phyloP scores from a whole-genome alignment of 2,888 invertebrate genomes.

The Campopleginae sp. region DNA sequence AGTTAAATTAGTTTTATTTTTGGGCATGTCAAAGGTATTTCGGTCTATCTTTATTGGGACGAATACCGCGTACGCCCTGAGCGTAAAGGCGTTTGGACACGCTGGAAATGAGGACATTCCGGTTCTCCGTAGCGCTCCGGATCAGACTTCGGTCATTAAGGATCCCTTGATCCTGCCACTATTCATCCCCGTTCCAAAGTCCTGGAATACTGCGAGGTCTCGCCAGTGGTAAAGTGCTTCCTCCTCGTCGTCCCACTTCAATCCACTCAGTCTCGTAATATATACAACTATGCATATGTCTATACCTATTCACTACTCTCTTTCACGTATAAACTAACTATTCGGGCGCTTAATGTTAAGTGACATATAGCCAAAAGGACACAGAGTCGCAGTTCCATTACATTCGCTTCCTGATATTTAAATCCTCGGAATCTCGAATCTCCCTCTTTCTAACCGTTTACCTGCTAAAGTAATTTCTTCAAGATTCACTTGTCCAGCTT shows the following conservation, averaged over 20 bases:
- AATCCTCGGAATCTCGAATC: background rate
- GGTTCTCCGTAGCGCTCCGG: conserved; percentile 71
- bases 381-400: conserved; percentile 45
- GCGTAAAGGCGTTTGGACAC: conserved; percentile 70
- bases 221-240: conserved; percentile 68
- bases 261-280: conserved; percentile 51
- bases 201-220: conserved; percentile 64
- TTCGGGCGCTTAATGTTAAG: conserved; percentile 65
- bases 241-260: conserved; percentile 62
- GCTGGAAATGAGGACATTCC: conserved; percentile 81
- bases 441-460: background rate
- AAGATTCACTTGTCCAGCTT: background rate
- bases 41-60: conserved; percentile 78
- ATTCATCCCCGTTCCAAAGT: conserved; percentile 63
- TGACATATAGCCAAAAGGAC: conserved; percentile 36
- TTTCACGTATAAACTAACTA: conserved; percentile 62
- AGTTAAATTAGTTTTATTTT: conserved; percentile 24
- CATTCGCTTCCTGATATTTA: conserved; percentile 47
- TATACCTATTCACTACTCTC: conserved; percentile 45
- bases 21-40: conserved; percentile 70
- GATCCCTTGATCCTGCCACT: conserved; percentile 78
- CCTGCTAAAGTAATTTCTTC: background rate
- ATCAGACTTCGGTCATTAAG: conserved; percentile 79
- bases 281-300: conserved; percentile 16
- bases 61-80: conserved; percentile 76